phyloP scores from a whole-genome alignment of 1,140 invertebrate species.

The Papilio polytes region DNA sequence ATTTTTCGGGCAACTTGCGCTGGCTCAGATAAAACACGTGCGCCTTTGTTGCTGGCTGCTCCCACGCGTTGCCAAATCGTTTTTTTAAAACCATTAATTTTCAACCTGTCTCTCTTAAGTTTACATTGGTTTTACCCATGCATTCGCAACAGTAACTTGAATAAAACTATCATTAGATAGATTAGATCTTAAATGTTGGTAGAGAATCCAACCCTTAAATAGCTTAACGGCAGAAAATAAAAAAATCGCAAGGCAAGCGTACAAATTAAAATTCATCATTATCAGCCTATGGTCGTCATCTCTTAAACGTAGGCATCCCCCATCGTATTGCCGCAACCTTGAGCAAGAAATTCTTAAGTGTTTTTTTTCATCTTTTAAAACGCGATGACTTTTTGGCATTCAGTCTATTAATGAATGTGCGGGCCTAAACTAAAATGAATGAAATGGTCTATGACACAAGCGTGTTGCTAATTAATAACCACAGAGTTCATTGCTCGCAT shows the following conservation, averaged over 20 bases:
- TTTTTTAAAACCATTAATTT: conserved; percentile 36
- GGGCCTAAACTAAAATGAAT: background rate
- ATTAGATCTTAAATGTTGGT: background rate
- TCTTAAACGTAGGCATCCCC: too few species aligned
- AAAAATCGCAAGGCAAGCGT: too few species aligned
- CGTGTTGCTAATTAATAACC: conserved; percentile 23
- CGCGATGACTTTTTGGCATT: background rate
- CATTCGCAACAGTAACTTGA: conserved; percentile 8
- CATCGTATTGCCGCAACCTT: too few species aligned
- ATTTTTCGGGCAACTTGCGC: conserved; percentile 56
- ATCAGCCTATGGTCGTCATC: too few species aligned
- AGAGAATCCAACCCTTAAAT: background rate
- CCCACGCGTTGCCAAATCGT: conserved; percentile 44
- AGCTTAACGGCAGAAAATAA: too few species aligned
- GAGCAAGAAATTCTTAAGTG: too few species aligned
- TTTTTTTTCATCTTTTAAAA: too few species aligned
- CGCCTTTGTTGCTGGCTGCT: conserved; percentile 43
- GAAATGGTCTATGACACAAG: background rate
- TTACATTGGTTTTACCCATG: conserved; percentile 9
- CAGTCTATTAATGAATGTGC: background rate
- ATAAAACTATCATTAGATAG: background rate
- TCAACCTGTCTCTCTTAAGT: conserved; percentile 9
- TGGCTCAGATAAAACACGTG: conserved; percentile 42
- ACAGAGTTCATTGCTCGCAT: conserved; percentile 20
- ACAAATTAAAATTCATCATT: too few species aligned